Base-by-base conservation (phyloP, 1,140 invertebrate genomes). In the Heliconius congener region DNA sequence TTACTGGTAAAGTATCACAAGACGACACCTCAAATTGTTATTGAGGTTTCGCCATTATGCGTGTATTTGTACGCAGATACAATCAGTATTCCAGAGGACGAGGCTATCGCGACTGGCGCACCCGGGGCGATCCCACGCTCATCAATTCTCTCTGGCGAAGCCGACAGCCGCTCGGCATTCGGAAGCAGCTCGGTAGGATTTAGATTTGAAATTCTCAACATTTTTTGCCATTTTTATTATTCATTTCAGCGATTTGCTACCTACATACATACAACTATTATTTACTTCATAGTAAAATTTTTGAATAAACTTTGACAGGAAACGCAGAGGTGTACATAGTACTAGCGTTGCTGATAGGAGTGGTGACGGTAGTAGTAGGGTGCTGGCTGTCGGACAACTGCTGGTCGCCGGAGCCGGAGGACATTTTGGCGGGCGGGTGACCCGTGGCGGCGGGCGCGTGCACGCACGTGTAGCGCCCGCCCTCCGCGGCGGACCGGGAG, bases 361-460 rank as follows among this genome's bases (percentile, higher is more conserved):
- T 96, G 85, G 95, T 96, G 82, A 96, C 96, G 13, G 96, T 97
- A 55, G 96, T 97, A 80, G 96, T 97, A 81, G 96, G 96, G 74
- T 97, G 96, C 91, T 97, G 96, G 96, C 93, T 97, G 55, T 96
- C 96, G 3, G 96, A 97, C 95, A 97, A 97, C 93, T 97, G 96
- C 89, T 97, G 96, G 96, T 96, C 96, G 71, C 96, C 96, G 73
- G 96, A 97, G 85, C 96, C 96, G 23, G 96, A 97, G 84, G 96
- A 96, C 76, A 91, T 95, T 71, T 90, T 96, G 78, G 96, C 96
- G 72, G 95, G 96, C 85, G 96, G 96, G 90, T 97, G 96, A 96
- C 96, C 95, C 89, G 93, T 93, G 85, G 90, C 93, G 91, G 95
- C 95, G 92, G 94, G 93, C 88, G 94, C 93, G 71, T 93, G 94